Evolutionary conservation across 1,140 invertebrate genomes (phyloP).

Genomic region (Harlomillsia oculata): DNA sequence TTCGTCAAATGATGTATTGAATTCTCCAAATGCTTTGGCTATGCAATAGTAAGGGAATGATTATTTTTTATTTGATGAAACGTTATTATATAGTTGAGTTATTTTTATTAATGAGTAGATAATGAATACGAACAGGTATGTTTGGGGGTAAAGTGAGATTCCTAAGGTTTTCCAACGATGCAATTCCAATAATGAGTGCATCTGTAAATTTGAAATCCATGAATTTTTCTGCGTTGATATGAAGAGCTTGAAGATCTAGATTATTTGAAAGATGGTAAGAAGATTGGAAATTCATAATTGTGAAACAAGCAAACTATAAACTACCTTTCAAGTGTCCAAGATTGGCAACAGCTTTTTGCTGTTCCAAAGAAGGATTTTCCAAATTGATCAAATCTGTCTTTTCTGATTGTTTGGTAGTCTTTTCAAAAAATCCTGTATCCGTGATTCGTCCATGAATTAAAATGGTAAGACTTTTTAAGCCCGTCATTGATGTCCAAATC

Average conservation of each 20-base stretch:
- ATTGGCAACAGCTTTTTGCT: constrained; percentile 4
- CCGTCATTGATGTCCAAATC: background rate
- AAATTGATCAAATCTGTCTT: too few species aligned
- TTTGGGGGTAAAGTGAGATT: constrained; percentile 15
- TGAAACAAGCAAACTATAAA: background rate
- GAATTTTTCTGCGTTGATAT: constrained; percentile 9
- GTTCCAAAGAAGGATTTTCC: too few species aligned
- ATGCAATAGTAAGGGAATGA: background rate
- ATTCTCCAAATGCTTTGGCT: constrained; percentile 23
- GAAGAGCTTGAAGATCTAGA: constrained; percentile 8
- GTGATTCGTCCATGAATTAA: background rate
- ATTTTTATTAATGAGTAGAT: background rate
- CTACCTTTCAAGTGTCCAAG: background rate
- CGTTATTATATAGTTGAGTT: background rate
- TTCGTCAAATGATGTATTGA: constrained; percentile 8
- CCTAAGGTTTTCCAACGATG: constrained; percentile 4
- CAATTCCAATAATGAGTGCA: constrained; percentile 14
- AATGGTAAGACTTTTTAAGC: background rate
- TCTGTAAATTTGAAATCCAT: constrained; percentile 18
- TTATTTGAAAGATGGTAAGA: background rate
- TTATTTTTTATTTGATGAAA: background rate
- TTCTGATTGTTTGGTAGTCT: too few species aligned
- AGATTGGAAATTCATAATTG: background rate
- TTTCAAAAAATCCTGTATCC: background rate
- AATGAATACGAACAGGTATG: constrained; percentile 8